These are phyloP conservation scores for Aeoliscus strigatus DNA, from an alignment of 2,797 vertebrate species.

Conservation along the genomic window DNA sequence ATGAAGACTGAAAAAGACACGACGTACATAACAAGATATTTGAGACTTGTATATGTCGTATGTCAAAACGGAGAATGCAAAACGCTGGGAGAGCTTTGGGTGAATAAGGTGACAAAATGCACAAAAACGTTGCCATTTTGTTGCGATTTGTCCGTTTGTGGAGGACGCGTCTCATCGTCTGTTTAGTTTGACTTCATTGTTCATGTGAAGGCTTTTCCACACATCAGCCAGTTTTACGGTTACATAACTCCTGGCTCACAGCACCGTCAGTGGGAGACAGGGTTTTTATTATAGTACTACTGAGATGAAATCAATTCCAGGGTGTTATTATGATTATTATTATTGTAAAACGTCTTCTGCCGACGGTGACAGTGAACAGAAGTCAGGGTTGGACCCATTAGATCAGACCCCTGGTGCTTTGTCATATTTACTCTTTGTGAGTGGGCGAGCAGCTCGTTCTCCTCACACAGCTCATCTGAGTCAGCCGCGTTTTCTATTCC, in stretches of 20 bases:
- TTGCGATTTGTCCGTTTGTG: no score
- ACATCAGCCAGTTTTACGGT: conserved; percentile 5
- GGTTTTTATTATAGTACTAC: conserved; percentile 22
- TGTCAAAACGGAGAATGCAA: no score
- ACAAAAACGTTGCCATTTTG: no score
- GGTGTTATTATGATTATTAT: conserved; percentile 31
- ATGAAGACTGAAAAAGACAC: no score
- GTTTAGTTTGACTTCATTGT: conserved; percentile 5
- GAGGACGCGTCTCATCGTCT: no score
- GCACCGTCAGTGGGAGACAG: conserved; percentile 26
- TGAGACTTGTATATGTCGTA: no score
- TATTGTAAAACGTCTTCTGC: conserved; percentile 29
- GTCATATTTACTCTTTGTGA: conserved; percentile 42
- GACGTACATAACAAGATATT: no score
- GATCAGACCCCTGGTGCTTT: conserved; percentile 43
- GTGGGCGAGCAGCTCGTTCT: conserved; percentile 33
- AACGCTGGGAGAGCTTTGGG: no score
- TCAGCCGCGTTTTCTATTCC: conserved; percentile 42
- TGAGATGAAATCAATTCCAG: conserved; percentile 39
- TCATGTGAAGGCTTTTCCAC: conserved; percentile 15
- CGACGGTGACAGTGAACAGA: conserved; percentile 30
- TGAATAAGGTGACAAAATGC: no score
- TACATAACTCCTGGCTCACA: conserved; percentile 23
- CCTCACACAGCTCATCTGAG: conserved; percentile 19
- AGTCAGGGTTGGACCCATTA: conserved; percentile 38